Evolutionary conservation across 2,113 vertebrate species (phyloP), one percentile per base, ranked within the genome.

Genomic region (Triplophysa siluroides): DNA sequence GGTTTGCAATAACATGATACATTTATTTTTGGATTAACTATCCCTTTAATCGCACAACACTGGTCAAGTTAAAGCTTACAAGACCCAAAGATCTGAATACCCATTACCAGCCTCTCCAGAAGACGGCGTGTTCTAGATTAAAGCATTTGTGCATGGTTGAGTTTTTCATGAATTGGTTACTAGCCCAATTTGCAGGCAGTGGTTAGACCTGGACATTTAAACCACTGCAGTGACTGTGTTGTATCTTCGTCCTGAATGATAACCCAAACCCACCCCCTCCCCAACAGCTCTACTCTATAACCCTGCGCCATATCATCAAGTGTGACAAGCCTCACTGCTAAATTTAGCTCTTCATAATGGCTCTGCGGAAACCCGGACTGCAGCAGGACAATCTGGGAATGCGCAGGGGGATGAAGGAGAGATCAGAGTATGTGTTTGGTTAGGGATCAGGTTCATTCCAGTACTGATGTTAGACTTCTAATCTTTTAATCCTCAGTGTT

Each of bases 241-340:
- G 89, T 82, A 70, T 86, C n/a, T 62, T 65, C 8, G 7, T 54
- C 75, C 47, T 77, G 62, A 77, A 77, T 77, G 75, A 77, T 77
- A 77, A 77, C 75, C 75, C 62, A 52, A 38, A 33, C 62, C 74
- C 74, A 54, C 84, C 85, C 84, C 84, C 87, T 84, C 81, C 72
- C 85, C 76, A 79, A 58, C 79, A 79, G 83, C 85, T 78, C 83
- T 84, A 69, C 85, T 89, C 85, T 89, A 91, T 88, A 89, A 91
- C 88, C 83, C 89, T 86, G 89, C 90, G 90, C 85, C 89, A 90
- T 88, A 90, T 88, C 90, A 91, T 92, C 89, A 89, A 89, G 88
- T 84, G 86, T 86, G 86, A 89, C 88, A 84, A 91, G 90, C 89
- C 84, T 83, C 64, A 82, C 80, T 90, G 90, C 91, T 92, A 92